A percentile compares a stretch with the other conserved stretches of the same genome.
phyloP scores from a whole-genome alignment of 2,113 vertebrate genomes.

The Odontesthes bonariensis region DNA sequence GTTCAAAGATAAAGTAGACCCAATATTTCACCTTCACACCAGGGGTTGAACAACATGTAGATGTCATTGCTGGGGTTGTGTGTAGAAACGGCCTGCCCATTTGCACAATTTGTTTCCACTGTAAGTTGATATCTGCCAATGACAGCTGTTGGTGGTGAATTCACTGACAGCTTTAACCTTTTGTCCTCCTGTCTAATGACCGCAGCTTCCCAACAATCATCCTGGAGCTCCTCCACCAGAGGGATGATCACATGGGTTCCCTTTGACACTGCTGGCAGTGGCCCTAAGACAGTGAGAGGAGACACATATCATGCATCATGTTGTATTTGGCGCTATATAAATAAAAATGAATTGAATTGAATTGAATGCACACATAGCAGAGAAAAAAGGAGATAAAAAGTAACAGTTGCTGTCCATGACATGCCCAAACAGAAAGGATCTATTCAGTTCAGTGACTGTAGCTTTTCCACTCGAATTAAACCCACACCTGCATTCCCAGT shows the following conservation, averaged over 20 bases:
- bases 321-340: no score
- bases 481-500: slow-evolving; percentile 48
- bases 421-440: not conserved
- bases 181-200: slow-evolving; percentile 67
- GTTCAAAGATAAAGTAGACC: no score
- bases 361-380: not conserved
- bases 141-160: slow-evolving; percentile 78
- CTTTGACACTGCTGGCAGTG: slow-evolving; percentile 61
- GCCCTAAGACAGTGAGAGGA: slow-evolving; percentile 43
- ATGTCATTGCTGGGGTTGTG: slow-evolving; percentile 82
- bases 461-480: not conserved
- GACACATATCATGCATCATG: not conserved
- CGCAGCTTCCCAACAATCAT: slow-evolving; percentile 85
- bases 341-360: no score
- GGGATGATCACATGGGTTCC: slow-evolving; percentile 73
- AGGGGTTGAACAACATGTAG: slow-evolving; percentile 92
- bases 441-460: not conserved
- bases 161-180: slow-evolving; percentile 79
- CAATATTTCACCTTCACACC: slow-evolving; percentile 86
- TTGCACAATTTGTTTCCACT: slow-evolving; percentile 73
- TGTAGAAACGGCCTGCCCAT: slow-evolving; percentile 68
- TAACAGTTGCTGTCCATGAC: not conserved
- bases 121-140: slow-evolving; percentile 87
- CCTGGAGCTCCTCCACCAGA: slow-evolving; percentile 78
- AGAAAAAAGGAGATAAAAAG: not conserved